Conservation (phyloP, 2,113 vertebrate species). For the Pseudolaguvia tuberculata region DNA sequence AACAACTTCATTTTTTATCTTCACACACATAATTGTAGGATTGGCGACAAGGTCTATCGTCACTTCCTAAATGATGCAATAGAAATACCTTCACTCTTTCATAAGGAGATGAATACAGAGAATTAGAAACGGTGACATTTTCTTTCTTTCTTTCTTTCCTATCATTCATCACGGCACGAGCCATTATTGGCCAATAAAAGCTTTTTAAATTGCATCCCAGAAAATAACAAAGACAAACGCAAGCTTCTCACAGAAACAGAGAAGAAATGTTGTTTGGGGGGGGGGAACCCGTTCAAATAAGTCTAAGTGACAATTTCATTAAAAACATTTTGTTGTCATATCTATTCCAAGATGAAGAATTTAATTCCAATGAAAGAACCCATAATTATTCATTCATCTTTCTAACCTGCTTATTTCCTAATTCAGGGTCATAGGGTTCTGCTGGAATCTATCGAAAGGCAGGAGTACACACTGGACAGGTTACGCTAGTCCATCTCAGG, state of each 20-base stretch:
- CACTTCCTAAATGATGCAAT: not conserved
- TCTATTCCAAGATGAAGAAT: not conserved
- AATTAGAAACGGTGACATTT: not conserved
- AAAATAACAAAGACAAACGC: not conserved
- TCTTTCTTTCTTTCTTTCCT: not conserved
- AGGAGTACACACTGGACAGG: too few relatives aligned
- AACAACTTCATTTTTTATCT: too few relatives aligned
- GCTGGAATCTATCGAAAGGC: too few relatives aligned
- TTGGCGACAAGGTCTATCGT: not conserved
- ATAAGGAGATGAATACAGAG: not conserved
- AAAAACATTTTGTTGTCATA: not conserved
- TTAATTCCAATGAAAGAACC: not conserved
- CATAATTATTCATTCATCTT: too few relatives aligned
- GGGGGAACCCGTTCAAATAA: too few relatives aligned
- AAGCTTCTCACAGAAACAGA: not conserved
- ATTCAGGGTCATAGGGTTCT: too few relatives aligned
- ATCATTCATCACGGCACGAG: not conserved
- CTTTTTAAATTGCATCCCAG: not conserved
- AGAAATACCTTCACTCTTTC: not conserved
- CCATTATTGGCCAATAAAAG: not conserved
- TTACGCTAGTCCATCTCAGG: too few relatives aligned
- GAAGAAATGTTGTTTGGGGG: too few relatives aligned
- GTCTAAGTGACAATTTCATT: not conserved
- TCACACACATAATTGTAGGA: not conserved
- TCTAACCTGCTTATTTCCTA: too few relatives aligned